A percentile compares a stretch with the other conserved stretches of the same genome.
Evolutionary conservation across 2,888 invertebrate genomes (phyloP).

Genomic region (Macroteleia sp.): DNA sequence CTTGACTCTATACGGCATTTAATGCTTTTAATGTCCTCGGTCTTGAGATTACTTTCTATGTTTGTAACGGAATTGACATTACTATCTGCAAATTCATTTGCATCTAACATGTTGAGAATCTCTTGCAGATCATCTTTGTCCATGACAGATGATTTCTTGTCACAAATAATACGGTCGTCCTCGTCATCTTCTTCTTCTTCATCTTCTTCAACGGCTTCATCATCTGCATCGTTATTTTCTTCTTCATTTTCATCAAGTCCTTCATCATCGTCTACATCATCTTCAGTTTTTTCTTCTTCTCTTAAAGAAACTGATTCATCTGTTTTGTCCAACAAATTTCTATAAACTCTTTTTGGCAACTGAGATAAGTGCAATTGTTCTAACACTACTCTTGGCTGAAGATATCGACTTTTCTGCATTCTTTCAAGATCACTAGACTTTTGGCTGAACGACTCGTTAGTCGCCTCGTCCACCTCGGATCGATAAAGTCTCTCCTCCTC

Average conservation of each 20-base stretch:
- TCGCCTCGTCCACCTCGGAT: constrained; percentile 23
- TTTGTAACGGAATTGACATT: constrained; percentile 38
- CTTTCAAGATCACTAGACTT: constrained; percentile 71
- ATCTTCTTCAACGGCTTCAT: constrained; percentile 50
- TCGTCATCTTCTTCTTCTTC: constrained; percentile 64
- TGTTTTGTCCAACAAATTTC: constrained; percentile 33
- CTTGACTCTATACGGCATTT: constrained; percentile 16
- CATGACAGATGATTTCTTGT: constrained; percentile 60
- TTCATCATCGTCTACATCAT: constrained; percentile 53
- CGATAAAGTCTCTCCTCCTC: constrained; percentile 23
- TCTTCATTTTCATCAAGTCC: constrained; percentile 63
- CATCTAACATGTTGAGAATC: constrained; percentile 78
- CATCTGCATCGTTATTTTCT: constrained; percentile 68
- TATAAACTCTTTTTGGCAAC: constrained; percentile 67
- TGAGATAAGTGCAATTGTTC: constrained; percentile 78
- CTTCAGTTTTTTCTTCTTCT: constrained; percentile 57
- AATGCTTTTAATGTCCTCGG: constrained; percentile 2
- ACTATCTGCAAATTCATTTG: constrained; percentile 63
- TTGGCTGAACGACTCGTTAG: constrained; percentile 36
- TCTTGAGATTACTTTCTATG: constrained; percentile 27
- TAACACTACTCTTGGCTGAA: constrained; percentile 81
- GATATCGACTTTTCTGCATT: constrained; percentile 73
- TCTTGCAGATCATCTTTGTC: constrained; percentile 78
- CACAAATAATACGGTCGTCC: constrained; percentile 51
- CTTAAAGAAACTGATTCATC: constrained; percentile 23